phyloP scores from a whole-genome alignment of 1,140 invertebrate species.

The Diorhabda sublineata region DNA sequence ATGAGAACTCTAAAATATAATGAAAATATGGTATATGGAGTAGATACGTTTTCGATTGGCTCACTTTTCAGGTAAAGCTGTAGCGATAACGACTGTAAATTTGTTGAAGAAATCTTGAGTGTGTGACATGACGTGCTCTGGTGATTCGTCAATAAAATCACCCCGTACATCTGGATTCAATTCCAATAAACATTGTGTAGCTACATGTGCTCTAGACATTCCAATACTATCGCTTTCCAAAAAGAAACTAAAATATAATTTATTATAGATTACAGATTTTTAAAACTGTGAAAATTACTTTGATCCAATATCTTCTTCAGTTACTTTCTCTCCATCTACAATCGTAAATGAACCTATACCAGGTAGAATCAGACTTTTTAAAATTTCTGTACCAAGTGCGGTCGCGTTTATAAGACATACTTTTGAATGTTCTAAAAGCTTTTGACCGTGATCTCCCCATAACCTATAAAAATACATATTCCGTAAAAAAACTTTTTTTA shows the following conservation, averaged over 20 bases:
- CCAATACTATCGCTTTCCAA: constrained; percentile 75
- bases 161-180: constrained; percentile 91
- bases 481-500: constrained; percentile 7
- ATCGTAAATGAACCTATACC: constrained; percentile 96
- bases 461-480: constrained; percentile 56
- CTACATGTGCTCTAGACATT: constrained; percentile 76
- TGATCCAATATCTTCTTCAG: constrained; percentile 86
- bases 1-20: constrained; percentile 51
- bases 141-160: constrained; percentile 85
- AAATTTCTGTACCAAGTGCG: constrained; percentile 88
- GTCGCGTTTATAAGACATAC: constrained; percentile 94
- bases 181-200: constrained; percentile 79
- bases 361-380: constrained; percentile 91
- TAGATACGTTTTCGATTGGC: constrained; percentile 15
- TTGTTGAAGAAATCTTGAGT: constrained; percentile 85
- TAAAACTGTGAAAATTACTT: constrained; percentile 60
- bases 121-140: constrained; percentile 77
- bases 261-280: no score
- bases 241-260: constrained; percentile 69
- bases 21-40: background rate
- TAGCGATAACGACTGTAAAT: constrained; percentile 87
- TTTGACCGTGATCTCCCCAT: constrained; percentile 97
- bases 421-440: constrained; percentile 77
- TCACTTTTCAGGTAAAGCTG: constrained; percentile 78
- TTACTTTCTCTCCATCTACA: constrained; percentile 82